Conservation (phyloP, 2,113 vertebrate genomes). For the Cervus canadensis region DNA sequence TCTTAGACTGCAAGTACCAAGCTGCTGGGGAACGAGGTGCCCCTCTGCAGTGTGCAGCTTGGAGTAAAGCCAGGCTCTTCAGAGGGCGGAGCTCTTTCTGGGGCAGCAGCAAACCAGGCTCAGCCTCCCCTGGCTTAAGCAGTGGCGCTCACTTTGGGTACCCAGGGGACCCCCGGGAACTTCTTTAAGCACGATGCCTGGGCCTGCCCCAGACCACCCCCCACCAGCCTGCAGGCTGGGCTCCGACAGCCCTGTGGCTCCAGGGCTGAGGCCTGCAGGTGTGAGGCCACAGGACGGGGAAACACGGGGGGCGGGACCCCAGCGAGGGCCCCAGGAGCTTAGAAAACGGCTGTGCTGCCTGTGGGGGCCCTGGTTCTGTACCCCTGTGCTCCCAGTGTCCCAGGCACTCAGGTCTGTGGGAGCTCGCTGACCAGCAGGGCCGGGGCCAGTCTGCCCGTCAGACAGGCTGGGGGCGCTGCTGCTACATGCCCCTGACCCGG, state of each 20-base stretch:
- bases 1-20: background rate
- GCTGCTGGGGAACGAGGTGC: background rate
- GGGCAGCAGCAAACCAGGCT: background rate
- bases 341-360: background rate
- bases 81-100: background rate
- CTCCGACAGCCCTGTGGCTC: background rate
- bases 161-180: background rate
- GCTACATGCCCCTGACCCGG: background rate
- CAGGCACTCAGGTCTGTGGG: fast-evolving
- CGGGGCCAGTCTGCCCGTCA: background rate
- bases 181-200: background rate
- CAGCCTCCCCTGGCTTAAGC: background rate
- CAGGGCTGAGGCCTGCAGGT: background rate
- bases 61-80: background rate
- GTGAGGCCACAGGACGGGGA: background rate
- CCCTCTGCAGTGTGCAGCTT: background rate
- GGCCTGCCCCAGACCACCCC: background rate
- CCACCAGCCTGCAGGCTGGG: background rate
- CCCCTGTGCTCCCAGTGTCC: background rate
- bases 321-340: background rate
- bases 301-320: background rate
- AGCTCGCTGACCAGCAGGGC: no score
- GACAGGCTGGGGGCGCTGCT: background rate
- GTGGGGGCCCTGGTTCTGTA: background rate
- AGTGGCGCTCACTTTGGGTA: background rate